A percentile compares a stretch with the other conserved stretches of the same genome.
Evolutionary conservation across 2,113 vertebrate genomes (phyloP).

Genomic region (Falco punctatus): DNA sequence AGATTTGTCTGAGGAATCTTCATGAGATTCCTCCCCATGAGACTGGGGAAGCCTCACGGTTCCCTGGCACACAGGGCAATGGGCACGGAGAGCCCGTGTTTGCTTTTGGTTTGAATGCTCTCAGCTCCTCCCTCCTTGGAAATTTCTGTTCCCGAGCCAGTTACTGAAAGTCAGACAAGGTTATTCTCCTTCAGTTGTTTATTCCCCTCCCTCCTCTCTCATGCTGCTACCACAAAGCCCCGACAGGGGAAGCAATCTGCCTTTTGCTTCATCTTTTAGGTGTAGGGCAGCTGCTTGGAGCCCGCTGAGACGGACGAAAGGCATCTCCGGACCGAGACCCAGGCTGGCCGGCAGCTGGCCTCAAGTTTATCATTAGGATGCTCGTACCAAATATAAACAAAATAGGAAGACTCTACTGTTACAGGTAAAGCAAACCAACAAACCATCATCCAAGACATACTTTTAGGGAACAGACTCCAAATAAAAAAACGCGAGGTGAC

Average conservation of each 20-base stretch:
- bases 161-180: background rate
- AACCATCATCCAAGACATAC: background rate
- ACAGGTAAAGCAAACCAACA: background rate
- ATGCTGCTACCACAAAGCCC: background rate
- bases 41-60: background rate
- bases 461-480: background rate
- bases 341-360: background rate
- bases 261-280: background rate
- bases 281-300: background rate
- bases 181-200: background rate
- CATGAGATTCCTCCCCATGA: background rate
- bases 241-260: background rate
- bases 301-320: background rate
- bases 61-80: background rate
- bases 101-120: background rate
- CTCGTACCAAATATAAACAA: background rate
- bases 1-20: background rate
- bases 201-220: background rate
- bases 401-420: background rate
- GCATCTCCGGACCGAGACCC: background rate
- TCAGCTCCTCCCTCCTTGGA: background rate
- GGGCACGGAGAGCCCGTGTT: background rate
- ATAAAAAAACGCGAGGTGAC: background rate
- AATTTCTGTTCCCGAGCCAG: background rate
- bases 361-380: background rate